phyloP scores from a whole-genome alignment of 2,113 vertebrate genomes.

The Istiophorus platypterus region DNA sequence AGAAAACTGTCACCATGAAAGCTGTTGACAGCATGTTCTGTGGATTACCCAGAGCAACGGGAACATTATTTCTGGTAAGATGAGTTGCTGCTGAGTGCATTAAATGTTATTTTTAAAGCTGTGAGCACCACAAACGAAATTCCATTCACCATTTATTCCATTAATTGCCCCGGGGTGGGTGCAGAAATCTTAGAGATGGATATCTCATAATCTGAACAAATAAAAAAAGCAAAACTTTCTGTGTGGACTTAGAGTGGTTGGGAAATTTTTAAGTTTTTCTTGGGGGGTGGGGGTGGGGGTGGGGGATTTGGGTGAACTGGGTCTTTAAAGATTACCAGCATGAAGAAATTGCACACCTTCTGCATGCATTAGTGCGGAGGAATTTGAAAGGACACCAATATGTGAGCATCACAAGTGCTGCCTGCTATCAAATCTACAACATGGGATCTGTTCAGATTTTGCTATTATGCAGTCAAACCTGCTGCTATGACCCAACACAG shows the following conservation, averaged over 20 bases:
- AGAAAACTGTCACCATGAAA: constrained; percentile 17
- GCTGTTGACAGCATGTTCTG: constrained; percentile 18
- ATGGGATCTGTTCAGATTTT: background rate
- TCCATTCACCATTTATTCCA: constrained; percentile 34
- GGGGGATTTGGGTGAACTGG: background rate
- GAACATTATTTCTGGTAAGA: constrained; percentile 27
- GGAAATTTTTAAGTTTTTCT: background rate
- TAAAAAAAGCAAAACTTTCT: background rate
- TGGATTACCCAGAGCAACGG: constrained; percentile 11
- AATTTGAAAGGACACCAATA: constrained; percentile 12
- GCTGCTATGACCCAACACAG: constrained; percentile 1
- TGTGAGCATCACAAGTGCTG: background rate
- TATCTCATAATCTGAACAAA: constrained; percentile 1
- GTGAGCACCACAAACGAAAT: constrained; percentile 35
- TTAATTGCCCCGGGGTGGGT: constrained; percentile 1
- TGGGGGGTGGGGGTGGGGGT: no score
- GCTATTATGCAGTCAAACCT: background rate
- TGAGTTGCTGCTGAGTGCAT: constrained; percentile 15
- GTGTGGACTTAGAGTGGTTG: background rate
- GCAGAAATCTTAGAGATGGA: constrained; percentile 2
- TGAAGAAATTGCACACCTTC: background rate
- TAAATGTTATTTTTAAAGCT: constrained; percentile 40
- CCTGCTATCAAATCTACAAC: background rate
- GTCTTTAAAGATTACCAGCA: background rate
- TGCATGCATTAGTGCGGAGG: background rate